A percentile compares a stretch with the other conserved stretches of the same genome.
These are phyloP conservation scores for Scaptomyza reducta DNA, from an alignment of 2,888 invertebrate species.

Conservation along the genomic window DNA sequence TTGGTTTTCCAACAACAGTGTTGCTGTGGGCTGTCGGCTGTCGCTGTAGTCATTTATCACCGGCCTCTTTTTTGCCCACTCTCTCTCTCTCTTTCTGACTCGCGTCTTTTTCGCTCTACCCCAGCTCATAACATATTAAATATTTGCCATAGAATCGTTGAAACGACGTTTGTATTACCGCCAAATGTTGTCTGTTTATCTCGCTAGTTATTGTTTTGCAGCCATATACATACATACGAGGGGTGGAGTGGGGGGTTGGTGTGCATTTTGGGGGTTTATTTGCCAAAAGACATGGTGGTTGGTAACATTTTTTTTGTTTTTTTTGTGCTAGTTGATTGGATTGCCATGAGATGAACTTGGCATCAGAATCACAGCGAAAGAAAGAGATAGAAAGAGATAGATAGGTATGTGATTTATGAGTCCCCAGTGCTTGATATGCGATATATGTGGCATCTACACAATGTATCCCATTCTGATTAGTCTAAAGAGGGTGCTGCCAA, in stretches of 20 bases:
- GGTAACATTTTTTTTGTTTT: slow-evolving; percentile 48
- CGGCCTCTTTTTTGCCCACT: slow-evolving; percentile 47
- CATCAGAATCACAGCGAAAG: neutral
- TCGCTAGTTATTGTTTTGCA: slow-evolving; percentile 72
- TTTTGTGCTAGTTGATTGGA: slow-evolving; percentile 69
- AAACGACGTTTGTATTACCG: slow-evolving; percentile 70
- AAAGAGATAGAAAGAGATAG: neutral
- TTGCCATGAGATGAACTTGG: slow-evolving; percentile 72
- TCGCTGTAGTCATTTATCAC: slow-evolving; percentile 62
- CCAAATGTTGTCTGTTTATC: slow-evolving; percentile 75
- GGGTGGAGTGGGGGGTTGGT: slow-evolving; percentile 12
- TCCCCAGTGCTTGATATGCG: slow-evolving; percentile 70
- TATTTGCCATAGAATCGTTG: slow-evolving; percentile 70
- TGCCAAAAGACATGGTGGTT: slow-evolving; percentile 66
- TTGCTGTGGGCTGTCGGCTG: slow-evolving; percentile 2
- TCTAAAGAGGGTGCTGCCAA: slow-evolving; percentile 44
- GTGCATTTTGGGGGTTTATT: slow-evolving; percentile 24
- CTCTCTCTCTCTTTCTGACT: slow-evolving; percentile 19
- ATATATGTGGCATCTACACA: slow-evolving; percentile 43
- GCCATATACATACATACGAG: slow-evolving; percentile 41
- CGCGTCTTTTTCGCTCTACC: neutral
- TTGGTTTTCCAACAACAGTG: slow-evolving; percentile 35
- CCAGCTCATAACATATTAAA: slow-evolving; percentile 68
- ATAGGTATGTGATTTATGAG: slow-evolving; percentile 68
- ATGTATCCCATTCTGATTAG: slow-evolving; percentile 55